phyloP scores from a whole-genome alignment of 2,888 invertebrate genomes.

The Dysmachus trigonus region DNA sequence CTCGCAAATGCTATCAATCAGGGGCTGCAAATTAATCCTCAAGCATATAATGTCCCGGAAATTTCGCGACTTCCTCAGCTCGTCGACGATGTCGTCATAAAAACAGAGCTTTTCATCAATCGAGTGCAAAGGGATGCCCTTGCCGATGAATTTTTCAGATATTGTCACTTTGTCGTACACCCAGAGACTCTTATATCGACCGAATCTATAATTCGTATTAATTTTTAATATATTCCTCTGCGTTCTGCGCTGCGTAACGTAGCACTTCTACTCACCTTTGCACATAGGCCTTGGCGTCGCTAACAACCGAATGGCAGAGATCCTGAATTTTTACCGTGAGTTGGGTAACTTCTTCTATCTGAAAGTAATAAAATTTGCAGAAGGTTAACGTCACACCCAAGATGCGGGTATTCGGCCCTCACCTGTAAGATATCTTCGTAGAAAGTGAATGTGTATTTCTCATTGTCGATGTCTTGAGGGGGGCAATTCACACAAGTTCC shows the following conservation, averaged over 20 bases:
- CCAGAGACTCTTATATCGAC: conserved; percentile 80
- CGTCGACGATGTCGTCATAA: conserved; percentile 79
- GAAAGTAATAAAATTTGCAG: conserved; percentile 70
- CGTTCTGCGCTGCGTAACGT: too few relatives aligned
- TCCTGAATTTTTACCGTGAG: conserved; percentile 74
- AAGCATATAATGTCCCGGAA: conserved; percentile 74
- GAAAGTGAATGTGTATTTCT: conserved; percentile 76
- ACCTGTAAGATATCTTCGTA: conserved; percentile 82
- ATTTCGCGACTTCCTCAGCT: conserved; percentile 69
- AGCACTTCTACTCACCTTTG: conserved; percentile 65
- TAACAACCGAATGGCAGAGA: conserved; percentile 72
- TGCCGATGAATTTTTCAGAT: conserved; percentile 80
- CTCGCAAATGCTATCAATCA: conserved; percentile 74
- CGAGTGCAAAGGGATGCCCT: conserved; percentile 68
- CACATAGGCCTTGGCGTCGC: conserved; percentile 72
- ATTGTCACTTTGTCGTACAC: conserved; percentile 76
- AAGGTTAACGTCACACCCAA: neutral
- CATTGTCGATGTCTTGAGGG: conserved; percentile 54
- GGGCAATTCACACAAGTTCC: conserved; percentile 80
- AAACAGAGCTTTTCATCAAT: conserved; percentile 88
- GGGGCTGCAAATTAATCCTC: conserved; percentile 76
- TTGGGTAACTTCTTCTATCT: conserved; percentile 76
- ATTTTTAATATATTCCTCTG: neutral
- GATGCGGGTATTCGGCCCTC: neutral
- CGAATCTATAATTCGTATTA: conserved; percentile 68